A percentile compares a stretch with the other conserved stretches of the same genome.
Conservation (phyloP, 1,140 invertebrate species). For the Araneus ventricosus region DNA sequence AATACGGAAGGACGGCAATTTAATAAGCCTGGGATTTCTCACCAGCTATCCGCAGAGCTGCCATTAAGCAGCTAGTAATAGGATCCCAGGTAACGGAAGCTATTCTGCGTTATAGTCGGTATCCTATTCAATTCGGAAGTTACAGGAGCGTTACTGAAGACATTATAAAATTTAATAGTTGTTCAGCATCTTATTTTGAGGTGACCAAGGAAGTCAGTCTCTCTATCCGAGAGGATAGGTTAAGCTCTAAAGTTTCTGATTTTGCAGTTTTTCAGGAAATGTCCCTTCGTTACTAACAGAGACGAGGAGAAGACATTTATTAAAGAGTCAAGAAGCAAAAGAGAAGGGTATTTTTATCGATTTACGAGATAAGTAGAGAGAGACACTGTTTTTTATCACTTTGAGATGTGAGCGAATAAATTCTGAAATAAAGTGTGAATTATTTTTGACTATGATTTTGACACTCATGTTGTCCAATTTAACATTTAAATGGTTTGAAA, state of each 20-base stretch:
- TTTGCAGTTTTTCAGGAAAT: slow-evolving; percentile 4
- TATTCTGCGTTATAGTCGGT: slow-evolving; percentile 69
- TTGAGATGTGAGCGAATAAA: too few relatives aligned
- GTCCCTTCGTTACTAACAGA: background rate
- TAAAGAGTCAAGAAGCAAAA: background rate
- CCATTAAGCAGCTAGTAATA: slow-evolving; percentile 64
- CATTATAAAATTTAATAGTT: slow-evolving; percentile 74
- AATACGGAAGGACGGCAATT: slow-evolving; percentile 62
- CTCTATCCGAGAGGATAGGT: background rate
- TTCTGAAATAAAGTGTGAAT: too few relatives aligned
- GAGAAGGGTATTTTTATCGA: too few relatives aligned
- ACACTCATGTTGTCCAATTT: too few relatives aligned
- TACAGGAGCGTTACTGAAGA: slow-evolving; percentile 59
- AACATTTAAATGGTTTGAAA: too few relatives aligned
- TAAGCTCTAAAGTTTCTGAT: background rate
- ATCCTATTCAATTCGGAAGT: slow-evolving; percentile 69
- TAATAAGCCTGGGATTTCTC: slow-evolving; percentile 61
- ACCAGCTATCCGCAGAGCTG: background rate
- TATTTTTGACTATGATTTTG: too few relatives aligned
- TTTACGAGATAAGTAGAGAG: too few relatives aligned
- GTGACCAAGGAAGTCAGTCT: background rate
- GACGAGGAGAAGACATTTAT: background rate
- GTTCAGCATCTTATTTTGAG: slow-evolving; percentile 41
- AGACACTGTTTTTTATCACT: too few relatives aligned
- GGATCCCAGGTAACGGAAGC: slow-evolving; percentile 61